These are phyloP conservation scores for Papilio protenor DNA, from an alignment of 2,888 invertebrate genomes.

Conservation along the genomic window DNA sequence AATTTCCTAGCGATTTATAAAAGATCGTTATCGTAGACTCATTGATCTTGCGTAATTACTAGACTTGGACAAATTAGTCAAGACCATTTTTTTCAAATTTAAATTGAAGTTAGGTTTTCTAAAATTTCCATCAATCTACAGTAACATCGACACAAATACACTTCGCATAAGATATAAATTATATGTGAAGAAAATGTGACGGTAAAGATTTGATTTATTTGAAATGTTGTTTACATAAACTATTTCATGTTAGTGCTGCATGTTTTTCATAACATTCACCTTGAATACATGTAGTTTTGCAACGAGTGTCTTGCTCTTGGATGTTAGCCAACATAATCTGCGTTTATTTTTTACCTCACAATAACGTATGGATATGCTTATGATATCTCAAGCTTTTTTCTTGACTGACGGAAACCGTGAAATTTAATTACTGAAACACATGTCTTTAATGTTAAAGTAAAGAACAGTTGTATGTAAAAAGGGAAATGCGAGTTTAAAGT, in stretches of 20 bases:
- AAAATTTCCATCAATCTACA: too few relatives aligned
- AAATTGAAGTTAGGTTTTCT: too few relatives aligned
- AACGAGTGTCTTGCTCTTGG: slow-evolving; percentile 7
- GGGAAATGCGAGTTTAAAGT: too few relatives aligned
- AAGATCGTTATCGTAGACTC: too few relatives aligned
- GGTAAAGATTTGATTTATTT: not conserved
- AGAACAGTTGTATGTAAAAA: too few relatives aligned
- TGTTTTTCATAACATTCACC: not conserved
- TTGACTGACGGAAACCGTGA: not conserved
- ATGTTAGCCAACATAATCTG: slow-evolving; percentile 8
- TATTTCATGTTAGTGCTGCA: not conserved
- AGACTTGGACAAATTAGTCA: too few relatives aligned
- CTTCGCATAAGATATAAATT: not conserved
- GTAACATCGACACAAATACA: not conserved
- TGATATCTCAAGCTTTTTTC: not conserved
- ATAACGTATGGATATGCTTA: not conserved
- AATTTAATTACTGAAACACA: too few relatives aligned
- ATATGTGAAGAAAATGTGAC: not conserved
- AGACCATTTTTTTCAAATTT: too few relatives aligned
- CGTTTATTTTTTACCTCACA: slow-evolving; percentile 1
- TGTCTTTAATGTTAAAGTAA: too few relatives aligned
- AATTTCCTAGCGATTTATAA: too few relatives aligned
- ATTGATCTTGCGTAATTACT: too few relatives aligned
- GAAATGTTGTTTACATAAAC: not conserved
- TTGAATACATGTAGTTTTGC: slow-evolving; percentile 12